Evolutionary conservation across 2,113 vertebrate species (phyloP), one percentile per base, ranked within the genome.

Genomic region (Parus major): DNA sequence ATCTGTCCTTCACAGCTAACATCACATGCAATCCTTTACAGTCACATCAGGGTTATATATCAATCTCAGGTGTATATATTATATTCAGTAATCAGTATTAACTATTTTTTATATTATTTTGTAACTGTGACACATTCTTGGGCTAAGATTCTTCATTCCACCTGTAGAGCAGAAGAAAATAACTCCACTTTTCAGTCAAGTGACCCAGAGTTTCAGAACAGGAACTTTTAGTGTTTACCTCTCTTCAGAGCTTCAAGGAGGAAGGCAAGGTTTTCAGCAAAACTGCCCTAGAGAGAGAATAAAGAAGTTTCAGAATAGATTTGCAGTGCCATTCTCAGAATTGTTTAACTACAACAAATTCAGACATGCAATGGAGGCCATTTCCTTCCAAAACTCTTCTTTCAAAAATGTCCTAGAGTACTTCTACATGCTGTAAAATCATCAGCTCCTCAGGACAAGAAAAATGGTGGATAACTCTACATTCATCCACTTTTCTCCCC

Each of bases 201-300:
- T 22, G 69, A 57, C 36, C 49, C 28, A 31, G 7, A 7, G 36
- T 18, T 60, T n/a, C 50, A 66, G 21, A 31, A 23, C 16, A 50
- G 33, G 25, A 33, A 12, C 9, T 50, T 18, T 39, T 2, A 60
- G 66, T 14, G 69, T 52, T 96, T 85, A 99, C 99, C 99, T 98
- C 97, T 99, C 97, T 98, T 99, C 69, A 99, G 96, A 7, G 99
- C 99, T 94, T 99, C 99, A 50, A 99, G 97, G 31, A 99, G 98
- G 96, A 99, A 99, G 1, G 95, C 95, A 78, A 99, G 97, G 76
- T 99, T 99, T 97, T 99, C 99, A 49, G 99, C 98, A 98, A 99
- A 99, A 68, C 99, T 99, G 64, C 99, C 99, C 99, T 99, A 66
- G 61, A 91, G 4, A 60, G 80, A 55, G 36, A 41, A 92, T 28